Base-by-base conservation (phyloP, 1,140 invertebrate species). In the Coptotermes formosanus region DNA sequence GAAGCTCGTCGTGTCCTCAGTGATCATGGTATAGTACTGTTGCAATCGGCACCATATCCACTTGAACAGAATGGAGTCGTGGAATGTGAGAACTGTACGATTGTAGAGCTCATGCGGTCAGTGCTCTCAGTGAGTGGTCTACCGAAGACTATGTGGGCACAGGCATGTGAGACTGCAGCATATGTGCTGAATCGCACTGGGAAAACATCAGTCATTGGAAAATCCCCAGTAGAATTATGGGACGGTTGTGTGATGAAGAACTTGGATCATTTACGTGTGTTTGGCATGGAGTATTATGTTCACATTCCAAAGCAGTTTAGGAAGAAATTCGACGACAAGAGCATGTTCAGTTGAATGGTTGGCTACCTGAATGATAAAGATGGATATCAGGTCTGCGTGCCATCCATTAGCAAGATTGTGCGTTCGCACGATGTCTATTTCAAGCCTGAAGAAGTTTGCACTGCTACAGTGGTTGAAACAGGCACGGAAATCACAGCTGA, bases 161-260 rank as follows among this genome's bases (percentile, higher is more conserved):
- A 92, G 87, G 90, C 91, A 45, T 88, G 90, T 0, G 87, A 88
- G 75, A 91, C 89, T 81, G 91, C 90, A 16, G 89, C 88, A 12
- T 92, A 92, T 88, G 55, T 92, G 30, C 88, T 88, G 85, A 92
- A 92, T 88, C 82, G 23, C 82, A 2, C 7, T 25, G 82, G 82
- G 2, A 38, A 83, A 83, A 44, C 82, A 25, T 2, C 82, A 83
- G 82, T 83, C 21, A 23, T 25, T 25, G 38, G 38, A n/a, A 21
- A 83, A 83, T 83, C 82, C 21, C 7, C 82, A 83, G 23, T 83
- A 6, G 3, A 69, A 69, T 69, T 69, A 6, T 69, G 64, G 6
- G n/a, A 6, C n/a, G 6, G 64, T 6, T 23, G 64, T 3, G n/a
- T 6, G 2, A 6, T 69, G 21, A 23, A 23, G 2, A 69, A 69